phyloP scores from a whole-genome alignment of 2,888 invertebrate genomes.

The Acanthosepion esculentum region DNA sequence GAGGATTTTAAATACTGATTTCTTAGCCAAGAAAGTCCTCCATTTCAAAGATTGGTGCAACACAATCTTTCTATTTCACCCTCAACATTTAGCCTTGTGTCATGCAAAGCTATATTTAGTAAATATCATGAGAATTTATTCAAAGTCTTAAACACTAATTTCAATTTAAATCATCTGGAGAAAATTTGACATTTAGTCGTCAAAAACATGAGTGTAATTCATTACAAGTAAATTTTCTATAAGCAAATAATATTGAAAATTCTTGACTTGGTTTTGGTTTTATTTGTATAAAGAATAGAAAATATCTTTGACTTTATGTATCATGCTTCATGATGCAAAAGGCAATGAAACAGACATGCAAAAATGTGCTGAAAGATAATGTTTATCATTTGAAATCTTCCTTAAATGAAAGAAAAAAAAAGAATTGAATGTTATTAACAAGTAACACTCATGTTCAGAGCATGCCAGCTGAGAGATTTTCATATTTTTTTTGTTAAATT shows the following conservation, averaged over 20 bases:
- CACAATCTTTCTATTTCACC: no score
- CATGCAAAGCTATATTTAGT: no score
- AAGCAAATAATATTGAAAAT: not conserved
- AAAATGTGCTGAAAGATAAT: not conserved
- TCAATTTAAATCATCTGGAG: not conserved
- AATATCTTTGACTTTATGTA: not conserved
- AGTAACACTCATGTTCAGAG: no score
- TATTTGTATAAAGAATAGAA: not conserved
- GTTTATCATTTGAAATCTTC: not conserved
- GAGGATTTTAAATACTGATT: no score
- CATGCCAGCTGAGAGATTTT: not conserved
- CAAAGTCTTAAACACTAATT: no score
- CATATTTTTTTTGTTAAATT: not conserved
- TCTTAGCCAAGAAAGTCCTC: no score
- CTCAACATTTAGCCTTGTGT: no score
- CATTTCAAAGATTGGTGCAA: no score
- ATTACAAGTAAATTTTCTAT: not conserved
- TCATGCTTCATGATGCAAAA: conserved; percentile 33
- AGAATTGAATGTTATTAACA: no score
- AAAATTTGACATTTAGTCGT: not conserved
- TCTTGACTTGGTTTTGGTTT: not conserved
- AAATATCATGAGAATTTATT: no score
- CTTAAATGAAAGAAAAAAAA: no score
- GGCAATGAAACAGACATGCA: conserved; percentile 15
- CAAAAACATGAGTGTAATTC: not conserved